Conservation (phyloP, 2,888 invertebrate genomes). For the Tipula vernalis region DNA sequence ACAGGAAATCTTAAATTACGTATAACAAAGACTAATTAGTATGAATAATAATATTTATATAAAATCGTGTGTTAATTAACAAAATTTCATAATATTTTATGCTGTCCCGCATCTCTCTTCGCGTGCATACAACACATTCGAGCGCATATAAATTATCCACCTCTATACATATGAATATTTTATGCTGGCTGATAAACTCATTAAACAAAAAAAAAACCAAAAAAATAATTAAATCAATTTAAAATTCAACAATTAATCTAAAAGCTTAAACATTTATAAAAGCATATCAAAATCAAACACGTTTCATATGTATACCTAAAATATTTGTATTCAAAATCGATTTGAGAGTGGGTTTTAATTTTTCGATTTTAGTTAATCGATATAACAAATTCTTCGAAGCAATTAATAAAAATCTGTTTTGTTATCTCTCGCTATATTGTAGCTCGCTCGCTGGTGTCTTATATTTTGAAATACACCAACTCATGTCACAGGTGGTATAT, state of each 20-base stretch:
- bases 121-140: neutral
- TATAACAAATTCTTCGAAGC: neutral
- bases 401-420: neutral
- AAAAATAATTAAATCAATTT: neutral
- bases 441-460: neutral
- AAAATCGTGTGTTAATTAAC: neutral
- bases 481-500: neutral
- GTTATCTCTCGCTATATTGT: neutral
- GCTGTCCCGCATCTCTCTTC: neutral
- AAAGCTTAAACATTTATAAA: conserved; percentile 4
- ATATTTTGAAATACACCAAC: neutral
- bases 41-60: too few relatives aligned
- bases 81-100: neutral
- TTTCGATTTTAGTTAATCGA: neutral
- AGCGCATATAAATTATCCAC: neutral
- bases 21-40: too few relatives aligned
- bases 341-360: neutral
- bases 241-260: neutral
- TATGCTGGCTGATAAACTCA: neutral
- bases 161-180: neutral
- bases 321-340: neutral
- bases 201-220: neutral
- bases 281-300: neutral
- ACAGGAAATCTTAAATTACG: too few relatives aligned
- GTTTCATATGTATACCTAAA: neutral